Conservation (phyloP, 2,888 invertebrate genomes). For the Orgyia antiqua region DNA sequence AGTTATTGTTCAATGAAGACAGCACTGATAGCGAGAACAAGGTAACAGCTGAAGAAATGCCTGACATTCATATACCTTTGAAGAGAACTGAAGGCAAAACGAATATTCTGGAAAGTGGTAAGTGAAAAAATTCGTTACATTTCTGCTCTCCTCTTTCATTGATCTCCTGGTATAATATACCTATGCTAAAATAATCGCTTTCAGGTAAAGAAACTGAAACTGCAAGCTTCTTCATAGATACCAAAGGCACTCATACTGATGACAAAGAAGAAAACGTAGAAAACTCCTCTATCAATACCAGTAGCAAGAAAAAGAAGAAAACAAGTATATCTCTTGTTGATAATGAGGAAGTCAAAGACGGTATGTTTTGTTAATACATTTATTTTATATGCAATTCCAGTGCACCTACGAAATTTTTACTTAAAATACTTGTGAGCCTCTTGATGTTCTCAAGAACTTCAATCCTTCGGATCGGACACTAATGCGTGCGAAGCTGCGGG, state of each 20-base stretch:
- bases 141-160: too few relatives aligned
- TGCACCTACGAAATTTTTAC: too few relatives aligned
- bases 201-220: slow-evolving; percentile 16
- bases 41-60: slow-evolving; percentile 3
- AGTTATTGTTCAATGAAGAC: slow-evolving; percentile 59
- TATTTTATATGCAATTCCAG: too few relatives aligned
- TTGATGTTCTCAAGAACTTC: too few relatives aligned
- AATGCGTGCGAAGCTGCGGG: too few relatives aligned
- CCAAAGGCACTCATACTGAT: slow-evolving; percentile 23
- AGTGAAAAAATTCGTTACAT: too few relatives aligned
- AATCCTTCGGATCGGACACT: too few relatives aligned
- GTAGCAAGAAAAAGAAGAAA: slow-evolving; percentile 30
- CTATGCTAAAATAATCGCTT: too few relatives aligned
- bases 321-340: slow-evolving; percentile 10
- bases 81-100: slow-evolving; percentile 49
- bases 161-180: too few relatives aligned
- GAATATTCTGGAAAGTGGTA: slow-evolving; percentile 41
- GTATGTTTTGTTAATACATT: slow-evolving; percentile 2
- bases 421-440: too few relatives aligned
- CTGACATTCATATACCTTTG: slow-evolving; percentile 44
- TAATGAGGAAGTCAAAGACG: slow-evolving; percentile 7
- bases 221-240: slow-evolving; percentile 34
- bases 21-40: slow-evolving; percentile 42
- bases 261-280: slow-evolving; percentile 2
- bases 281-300: slow-evolving; percentile 16